Base-by-base conservation (phyloP, 2,797 vertebrate genomes). In the Melanotaenia parkinsoni region DNA sequence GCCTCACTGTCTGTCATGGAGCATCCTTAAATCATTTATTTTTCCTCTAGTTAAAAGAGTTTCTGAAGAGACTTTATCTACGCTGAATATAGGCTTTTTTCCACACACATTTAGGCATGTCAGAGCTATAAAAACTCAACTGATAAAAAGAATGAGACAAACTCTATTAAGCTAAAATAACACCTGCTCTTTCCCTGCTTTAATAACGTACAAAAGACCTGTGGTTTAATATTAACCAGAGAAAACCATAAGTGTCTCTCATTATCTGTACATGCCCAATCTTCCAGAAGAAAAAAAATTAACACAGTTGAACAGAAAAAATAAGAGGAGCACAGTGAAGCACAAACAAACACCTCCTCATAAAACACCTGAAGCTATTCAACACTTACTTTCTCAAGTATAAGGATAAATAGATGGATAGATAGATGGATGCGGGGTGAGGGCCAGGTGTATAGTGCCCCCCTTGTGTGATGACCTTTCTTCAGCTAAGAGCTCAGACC, bases 401-500 rank as follows among this genome's bases (percentile, higher is more conserved):
- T 16, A 43, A 5, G 51, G 64, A 72, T 64, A 58, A 50, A 64
- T 50, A 64, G 20, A 64, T 67, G 35, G 70, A 63, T 58, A 53
- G 66, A 63, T 10, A 32, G 47, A 28, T 28, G 69, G 43, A 65
- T 53, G 24, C 57, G 77, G 66, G 18, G 73, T 40, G 57, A 56
- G 47, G 2, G 47, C 47, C 77, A 89, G 90, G 86, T 91, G 83
- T 90, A 80, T 81, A 33, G 24, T 73, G 35, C 43, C 61, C 86
- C 88, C 84, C 58, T n/a, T 22, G 74, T 78, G 90, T 74, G 78
- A 81, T 93, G 91, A 93, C 91, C 93, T 93, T 94, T 92, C 76
- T 82, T 90, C 74, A 83, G 75, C 86, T 84, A 66, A 84, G 83
- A 84, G 69, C 78, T 74, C 77, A 77, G 80, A 90, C 84, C 74